Evolutionary conservation across 1,140 invertebrate genomes (phyloP).

Genomic region (Apis laboriosa): DNA sequence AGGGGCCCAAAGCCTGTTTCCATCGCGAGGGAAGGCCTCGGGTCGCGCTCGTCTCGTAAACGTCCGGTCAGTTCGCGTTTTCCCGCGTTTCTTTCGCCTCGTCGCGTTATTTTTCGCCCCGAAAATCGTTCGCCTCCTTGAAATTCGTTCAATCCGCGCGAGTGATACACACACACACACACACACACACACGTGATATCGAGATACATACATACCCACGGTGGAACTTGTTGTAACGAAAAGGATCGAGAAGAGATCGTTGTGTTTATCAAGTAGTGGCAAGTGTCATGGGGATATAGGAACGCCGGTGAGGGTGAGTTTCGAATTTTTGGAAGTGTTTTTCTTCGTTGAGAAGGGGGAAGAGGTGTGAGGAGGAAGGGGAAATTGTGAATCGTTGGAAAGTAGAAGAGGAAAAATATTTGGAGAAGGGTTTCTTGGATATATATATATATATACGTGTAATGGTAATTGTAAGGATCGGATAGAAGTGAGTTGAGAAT

Average conservation of each 20-base stretch:
- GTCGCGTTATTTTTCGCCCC: slow-evolving; percentile 14
- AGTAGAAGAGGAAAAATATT: no score
- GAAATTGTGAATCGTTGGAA: no score
- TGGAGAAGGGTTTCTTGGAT: no score
- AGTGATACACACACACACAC: slow-evolving; percentile 34
- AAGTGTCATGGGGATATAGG: slow-evolving; percentile 69
- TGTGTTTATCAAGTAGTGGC: slow-evolving; percentile 60
- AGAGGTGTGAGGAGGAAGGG: no score
- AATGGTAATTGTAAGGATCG: not conserved
- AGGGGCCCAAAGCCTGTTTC: slow-evolving; percentile 72
- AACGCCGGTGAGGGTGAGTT: slow-evolving; percentile 62
- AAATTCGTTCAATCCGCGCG: slow-evolving; percentile 10
- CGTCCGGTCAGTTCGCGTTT: slow-evolving; percentile 40
- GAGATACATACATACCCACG: not conserved
- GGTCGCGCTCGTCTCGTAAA: slow-evolving; percentile 60
- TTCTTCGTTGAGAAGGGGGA: no score
- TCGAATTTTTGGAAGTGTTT: not conserved
- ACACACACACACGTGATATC: slow-evolving; percentile 15
- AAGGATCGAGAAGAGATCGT: slow-evolving; percentile 23
- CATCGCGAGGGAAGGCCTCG: slow-evolving; percentile 69
- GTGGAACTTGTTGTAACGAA: not conserved
- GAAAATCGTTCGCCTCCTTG: not conserved
- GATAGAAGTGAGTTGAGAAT: not conserved
- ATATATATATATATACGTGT: no score
- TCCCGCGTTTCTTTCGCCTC: slow-evolving; percentile 39